phyloP scores from a whole-genome alignment of 2,113 vertebrate genomes.

The Sclerurus mexicanus region DNA sequence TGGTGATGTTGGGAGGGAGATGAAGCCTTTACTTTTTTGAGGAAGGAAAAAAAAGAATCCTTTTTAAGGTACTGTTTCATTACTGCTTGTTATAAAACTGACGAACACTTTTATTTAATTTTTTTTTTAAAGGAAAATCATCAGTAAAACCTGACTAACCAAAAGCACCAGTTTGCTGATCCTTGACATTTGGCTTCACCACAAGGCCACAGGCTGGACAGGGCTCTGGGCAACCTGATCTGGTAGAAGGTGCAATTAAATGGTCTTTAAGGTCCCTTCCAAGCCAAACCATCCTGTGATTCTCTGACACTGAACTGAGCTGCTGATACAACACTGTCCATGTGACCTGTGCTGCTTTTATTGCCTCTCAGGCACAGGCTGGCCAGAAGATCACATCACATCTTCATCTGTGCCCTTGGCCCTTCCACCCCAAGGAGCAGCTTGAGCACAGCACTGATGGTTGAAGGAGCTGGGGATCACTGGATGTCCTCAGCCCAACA shows the following conservation, averaged over 20 bases:
- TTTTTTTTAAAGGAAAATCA: not conserved
- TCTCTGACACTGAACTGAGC: too few species aligned
- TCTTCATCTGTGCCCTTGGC: fast-evolving
- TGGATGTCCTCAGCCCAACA: not conserved
- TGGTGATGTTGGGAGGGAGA: not conserved
- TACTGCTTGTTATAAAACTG: not conserved
- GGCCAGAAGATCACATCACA: not conserved
- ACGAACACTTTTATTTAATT: not conserved
- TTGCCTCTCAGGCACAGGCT: not conserved
- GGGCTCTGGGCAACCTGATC: not conserved
- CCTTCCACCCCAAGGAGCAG: not conserved
- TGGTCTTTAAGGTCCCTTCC: not conserved
- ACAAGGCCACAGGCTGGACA: not conserved
- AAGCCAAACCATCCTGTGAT: not conserved
- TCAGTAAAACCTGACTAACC: not conserved
- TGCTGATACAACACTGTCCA: fast-evolving
- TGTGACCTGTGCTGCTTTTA: not conserved
- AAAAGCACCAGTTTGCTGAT: not conserved
- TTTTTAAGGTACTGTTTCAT: not conserved
- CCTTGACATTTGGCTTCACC: not conserved
- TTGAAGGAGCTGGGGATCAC: not conserved
- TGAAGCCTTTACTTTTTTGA: not conserved
- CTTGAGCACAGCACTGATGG: not conserved
- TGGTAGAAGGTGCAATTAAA: not conserved
- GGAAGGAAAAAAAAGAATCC: not conserved